These are phyloP conservation scores for Poeciliopsis prolifica DNA, from an alignment of 2,113 vertebrate genomes.

Conservation along the genomic window DNA sequence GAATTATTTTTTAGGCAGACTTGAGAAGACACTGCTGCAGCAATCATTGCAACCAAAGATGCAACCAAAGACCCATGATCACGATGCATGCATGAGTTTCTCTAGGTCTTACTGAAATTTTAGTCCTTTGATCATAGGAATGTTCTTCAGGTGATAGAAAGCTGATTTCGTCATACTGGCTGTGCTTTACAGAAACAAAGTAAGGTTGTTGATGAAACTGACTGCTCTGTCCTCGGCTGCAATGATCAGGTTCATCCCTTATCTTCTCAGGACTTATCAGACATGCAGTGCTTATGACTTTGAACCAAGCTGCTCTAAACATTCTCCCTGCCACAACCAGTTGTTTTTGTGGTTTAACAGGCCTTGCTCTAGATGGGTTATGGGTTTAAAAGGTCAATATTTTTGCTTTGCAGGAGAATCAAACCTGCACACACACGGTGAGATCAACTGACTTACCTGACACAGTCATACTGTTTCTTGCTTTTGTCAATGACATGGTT, in stretches of 20 bases:
- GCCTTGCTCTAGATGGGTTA: neutral
- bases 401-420: neutral
- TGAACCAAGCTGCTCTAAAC: neutral
- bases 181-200: neutral
- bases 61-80: no score
- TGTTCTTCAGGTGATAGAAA: no score
- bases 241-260: neutral
- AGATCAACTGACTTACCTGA: constrained; percentile 63
- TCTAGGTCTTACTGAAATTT: no score
- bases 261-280: constrained; percentile 7
- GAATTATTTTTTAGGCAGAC: no score
- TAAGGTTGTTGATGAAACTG: neutral
- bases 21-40: no score
- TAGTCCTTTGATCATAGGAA: no score
- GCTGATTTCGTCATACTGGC: no score
- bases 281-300: neutral
- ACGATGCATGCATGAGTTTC: no score
- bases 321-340: neutral
- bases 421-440: neutral
- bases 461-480: constrained; percentile 22
- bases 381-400: neutral
- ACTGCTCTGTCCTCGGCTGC: neutral
- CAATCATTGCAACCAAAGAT: no score
- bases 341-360: neutral
- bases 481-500: constrained; percentile 22